Evolutionary conservation across 1,140 invertebrate species (phyloP).

Genomic region (Halictus rubicundus): DNA sequence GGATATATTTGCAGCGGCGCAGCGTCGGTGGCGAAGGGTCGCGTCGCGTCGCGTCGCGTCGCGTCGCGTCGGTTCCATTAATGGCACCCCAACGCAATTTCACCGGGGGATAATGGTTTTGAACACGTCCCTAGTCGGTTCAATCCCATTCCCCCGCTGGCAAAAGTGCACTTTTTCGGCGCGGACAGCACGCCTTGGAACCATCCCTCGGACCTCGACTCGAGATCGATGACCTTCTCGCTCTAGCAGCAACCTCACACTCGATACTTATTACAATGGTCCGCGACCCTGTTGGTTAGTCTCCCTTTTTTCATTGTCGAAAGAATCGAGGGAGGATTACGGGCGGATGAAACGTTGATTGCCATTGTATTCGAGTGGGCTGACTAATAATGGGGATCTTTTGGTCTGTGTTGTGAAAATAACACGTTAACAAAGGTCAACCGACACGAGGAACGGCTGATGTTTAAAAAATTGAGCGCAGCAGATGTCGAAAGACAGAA

Average conservation of each 20-base stretch:
- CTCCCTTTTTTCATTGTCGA: too few species aligned
- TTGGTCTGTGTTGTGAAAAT: too few species aligned
- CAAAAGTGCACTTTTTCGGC: constrained; percentile 29
- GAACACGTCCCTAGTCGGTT: constrained; percentile 10
- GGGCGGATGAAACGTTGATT: too few species aligned
- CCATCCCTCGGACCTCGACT: not conserved
- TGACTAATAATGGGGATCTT: too few species aligned
- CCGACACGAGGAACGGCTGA: too few species aligned
- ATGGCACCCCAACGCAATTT: constrained; percentile 62
- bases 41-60: not conserved
- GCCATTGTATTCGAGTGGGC: too few species aligned
- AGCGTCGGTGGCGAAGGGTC: constrained; percentile 41
- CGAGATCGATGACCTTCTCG: constrained; percentile 4
- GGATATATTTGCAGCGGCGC: too few species aligned
- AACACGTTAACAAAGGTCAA: too few species aligned
- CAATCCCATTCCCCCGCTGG: not conserved
- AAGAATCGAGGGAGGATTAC: too few species aligned
- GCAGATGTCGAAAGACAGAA: too few species aligned
- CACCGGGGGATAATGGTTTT: constrained; percentile 65
- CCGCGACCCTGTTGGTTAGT: too few species aligned
- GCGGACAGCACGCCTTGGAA: constrained; percentile 7
- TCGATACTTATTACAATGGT: not conserved
- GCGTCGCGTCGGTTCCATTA: constrained; percentile 54
- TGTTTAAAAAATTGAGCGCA: too few species aligned
- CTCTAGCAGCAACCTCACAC: not conserved